Evolutionary conservation across 2,888 invertebrate species (phyloP), one percentile per base, ranked within the genome.

Genomic region (Protophormia terraenovae): DNA sequence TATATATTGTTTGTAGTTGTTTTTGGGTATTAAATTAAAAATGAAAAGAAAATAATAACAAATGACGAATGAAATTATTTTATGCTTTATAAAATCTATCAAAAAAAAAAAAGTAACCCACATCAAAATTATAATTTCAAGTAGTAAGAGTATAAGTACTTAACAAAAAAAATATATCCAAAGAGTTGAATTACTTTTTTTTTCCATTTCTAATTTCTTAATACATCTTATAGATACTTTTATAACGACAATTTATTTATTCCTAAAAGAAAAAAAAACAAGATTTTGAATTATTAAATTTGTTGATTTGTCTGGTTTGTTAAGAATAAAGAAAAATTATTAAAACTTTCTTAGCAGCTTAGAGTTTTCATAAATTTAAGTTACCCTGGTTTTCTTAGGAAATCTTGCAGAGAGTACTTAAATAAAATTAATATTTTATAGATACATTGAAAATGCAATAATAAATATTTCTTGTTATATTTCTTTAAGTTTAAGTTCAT

Each of bases 61-160:
- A 80, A 84, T 84, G 80, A 84, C 80, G 84, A 84, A 76, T 80
- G 76, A 80, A 80, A 72, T 72, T 76, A 84, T 84, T 71, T 60
- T 41, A 64, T 29, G 55, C 62, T 45, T 73, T 47, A 84, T 64
- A 80, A 79, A 83, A 73, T 69, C 72, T 53, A 64, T 12, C 3
- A 53, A 64, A 27, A 50, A 53, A 69, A 27, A 47, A 79, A 58
- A 50, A 67, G 22, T 71, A 84, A 66, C 80, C 81, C 81, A 81
- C 75, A 81, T 81, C 64, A 81, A 75, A 53, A 45, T 55, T 24
- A 62, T 62, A 53, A 22, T 62, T 66, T 66, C 64, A 80, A 72
- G 64, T 81, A 67, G 55, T 64, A 64, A 14, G 16, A 19, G 16
- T 47, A 2, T 10, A 69, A 69, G 82, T 79, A 82, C 75, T 79